Conservation (phyloP, 2,113 vertebrate species). For the Pterophyllum scalare region DNA sequence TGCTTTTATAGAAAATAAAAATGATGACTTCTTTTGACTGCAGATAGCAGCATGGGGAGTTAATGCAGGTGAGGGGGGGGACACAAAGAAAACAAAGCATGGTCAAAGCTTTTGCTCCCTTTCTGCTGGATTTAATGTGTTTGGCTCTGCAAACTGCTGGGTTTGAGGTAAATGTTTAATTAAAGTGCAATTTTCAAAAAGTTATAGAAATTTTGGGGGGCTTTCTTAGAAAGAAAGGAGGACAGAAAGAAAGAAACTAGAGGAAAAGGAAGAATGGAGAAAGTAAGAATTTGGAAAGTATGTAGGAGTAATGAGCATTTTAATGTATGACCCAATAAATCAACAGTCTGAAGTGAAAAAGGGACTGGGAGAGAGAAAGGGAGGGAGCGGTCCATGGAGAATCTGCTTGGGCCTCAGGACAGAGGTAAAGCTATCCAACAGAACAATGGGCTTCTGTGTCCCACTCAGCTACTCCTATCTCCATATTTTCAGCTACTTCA, state of each 20-base stretch:
- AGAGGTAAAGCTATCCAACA: conserved; percentile 81
- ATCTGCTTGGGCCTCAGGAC: conserved; percentile 74
- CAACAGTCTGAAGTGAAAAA: conserved; percentile 71
- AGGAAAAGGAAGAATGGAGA: conserved; percentile 3
- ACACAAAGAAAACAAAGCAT: too few relatives aligned
- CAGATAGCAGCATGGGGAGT: background rate
- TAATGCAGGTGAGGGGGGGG: background rate
- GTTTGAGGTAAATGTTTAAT: background rate
- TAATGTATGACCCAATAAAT: conserved; percentile 85
- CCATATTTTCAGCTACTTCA: conserved; percentile 51
- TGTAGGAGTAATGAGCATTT: conserved; percentile 81
- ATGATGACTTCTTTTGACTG: background rate
- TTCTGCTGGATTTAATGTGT: background rate
- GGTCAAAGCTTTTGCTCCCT: background rate
- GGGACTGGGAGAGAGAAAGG: conserved; percentile 48
- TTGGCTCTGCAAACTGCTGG: conserved; percentile 1
- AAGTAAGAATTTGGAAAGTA: conserved; percentile 59
- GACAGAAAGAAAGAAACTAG: background rate
- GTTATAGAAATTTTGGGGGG: background rate
- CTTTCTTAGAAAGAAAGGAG: conserved; percentile 27
- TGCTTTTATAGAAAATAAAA: background rate
- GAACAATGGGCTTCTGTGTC: conserved; percentile 93
- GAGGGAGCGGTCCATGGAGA: conserved; percentile 65
- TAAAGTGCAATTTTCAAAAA: background rate
- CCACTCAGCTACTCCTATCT: conserved; percentile 77